A percentile compares a stretch with the other conserved stretches of the same genome.
These are phyloP conservation scores for Drosophila kanekoi DNA, from an alignment of 2,888 invertebrate species.

Conservation along the genomic window DNA sequence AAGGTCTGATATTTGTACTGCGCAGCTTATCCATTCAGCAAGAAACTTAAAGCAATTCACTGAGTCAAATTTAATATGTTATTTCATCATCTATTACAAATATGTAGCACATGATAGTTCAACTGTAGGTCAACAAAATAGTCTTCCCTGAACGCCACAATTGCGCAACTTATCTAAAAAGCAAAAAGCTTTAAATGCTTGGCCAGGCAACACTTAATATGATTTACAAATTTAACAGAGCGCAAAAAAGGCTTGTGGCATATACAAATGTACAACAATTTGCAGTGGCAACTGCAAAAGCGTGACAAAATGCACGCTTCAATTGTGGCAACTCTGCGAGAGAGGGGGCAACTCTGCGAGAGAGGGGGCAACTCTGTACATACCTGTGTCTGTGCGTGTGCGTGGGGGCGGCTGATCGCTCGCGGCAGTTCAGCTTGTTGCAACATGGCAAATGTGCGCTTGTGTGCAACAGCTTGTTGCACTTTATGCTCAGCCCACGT, in stretches of 20 bases:
- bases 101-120: not conserved
- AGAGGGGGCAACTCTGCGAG: conserved; percentile 19
- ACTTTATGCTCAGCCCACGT: not conserved
- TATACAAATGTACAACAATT: conserved; percentile 23
- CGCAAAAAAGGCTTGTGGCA: conserved; percentile 22
- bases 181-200: conserved; percentile 1
- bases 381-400: not conserved
- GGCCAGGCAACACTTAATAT: conserved; percentile 18
- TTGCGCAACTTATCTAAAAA: conserved; percentile 10
- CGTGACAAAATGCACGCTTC: conserved; percentile 17
- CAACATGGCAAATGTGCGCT: conserved; percentile 18
- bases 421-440: conserved; percentile 26
- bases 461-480: conserved; percentile 41
- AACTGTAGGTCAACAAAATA: not conserved
- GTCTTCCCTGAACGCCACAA: not conserved
- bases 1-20: too few relatives aligned
- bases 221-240: conserved; percentile 21
- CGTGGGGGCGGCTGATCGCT: conserved; percentile 14
- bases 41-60: not conserved
- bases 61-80: not conserved
- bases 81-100: not conserved
- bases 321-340: conserved; percentile 13
- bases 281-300: conserved; percentile 12
- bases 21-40: conserved; percentile 1
- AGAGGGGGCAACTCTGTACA: conserved; percentile 13